Percentiles rank a stretch among this genome's conserved stretches.
These are phyloP conservation scores for Podarcis siculus DNA, from an alignment of 2,797 vertebrate genomes.

Conservation along the genomic window DNA sequence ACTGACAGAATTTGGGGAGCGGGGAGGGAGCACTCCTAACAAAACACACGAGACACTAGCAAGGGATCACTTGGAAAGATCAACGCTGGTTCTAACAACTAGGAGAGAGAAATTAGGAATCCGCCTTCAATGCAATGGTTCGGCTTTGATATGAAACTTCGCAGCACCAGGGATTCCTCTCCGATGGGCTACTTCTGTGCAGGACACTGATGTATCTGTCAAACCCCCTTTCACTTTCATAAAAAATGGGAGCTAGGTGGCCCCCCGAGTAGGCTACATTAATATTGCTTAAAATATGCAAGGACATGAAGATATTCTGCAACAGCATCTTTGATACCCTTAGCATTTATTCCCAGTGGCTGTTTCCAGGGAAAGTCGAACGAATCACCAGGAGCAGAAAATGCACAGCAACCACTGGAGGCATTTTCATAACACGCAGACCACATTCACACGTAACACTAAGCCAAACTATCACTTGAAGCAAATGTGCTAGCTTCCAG, in stretches of 20 bases:
- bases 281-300: constrained; percentile 54
- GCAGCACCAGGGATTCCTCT: constrained; percentile 17
- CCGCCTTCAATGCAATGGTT: neutral
- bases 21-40: constrained; percentile 57
- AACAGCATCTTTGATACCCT: constrained; percentile 67
- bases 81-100: constrained; percentile 62
- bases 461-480: no score
- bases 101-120: constrained; percentile 60
- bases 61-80: constrained; percentile 73
- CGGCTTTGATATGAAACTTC: no score
- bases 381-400: constrained; percentile 65
- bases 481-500: no score
- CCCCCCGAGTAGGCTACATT: neutral
- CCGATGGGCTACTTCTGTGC: neutral
- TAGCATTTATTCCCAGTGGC: constrained; percentile 57
- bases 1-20: constrained; percentile 62
- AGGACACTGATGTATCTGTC: constrained; percentile 24
- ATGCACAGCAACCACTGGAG: constrained; percentile 59
- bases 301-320: constrained; percentile 55
- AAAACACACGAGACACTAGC: constrained; percentile 67
- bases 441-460: no score
- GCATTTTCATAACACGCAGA: constrained; percentile 67
- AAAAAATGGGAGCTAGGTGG: neutral
- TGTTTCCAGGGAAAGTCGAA: constrained; percentile 62
- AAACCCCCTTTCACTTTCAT: constrained; percentile 25